Evolutionary conservation across 1,140 invertebrate species (phyloP).

Genomic region (Drosophila obscura): DNA sequence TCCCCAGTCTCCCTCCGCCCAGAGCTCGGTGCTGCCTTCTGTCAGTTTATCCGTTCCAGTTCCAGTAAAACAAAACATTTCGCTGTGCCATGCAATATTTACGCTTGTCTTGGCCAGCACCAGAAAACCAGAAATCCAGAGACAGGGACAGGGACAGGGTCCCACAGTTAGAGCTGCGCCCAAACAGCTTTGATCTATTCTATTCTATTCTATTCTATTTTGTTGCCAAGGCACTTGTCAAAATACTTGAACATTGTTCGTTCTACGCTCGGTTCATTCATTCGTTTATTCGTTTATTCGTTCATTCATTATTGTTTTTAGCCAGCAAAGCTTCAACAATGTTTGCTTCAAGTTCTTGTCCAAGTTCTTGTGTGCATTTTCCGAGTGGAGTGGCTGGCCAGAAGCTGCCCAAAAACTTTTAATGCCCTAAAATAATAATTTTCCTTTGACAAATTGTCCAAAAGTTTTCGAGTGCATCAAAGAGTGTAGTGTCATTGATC

Average conservation of each 20-base stretch:
- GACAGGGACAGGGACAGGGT: no score
- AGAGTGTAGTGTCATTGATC: not conserved
- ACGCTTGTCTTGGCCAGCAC: conserved; percentile 66
- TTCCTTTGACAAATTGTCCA: not conserved
- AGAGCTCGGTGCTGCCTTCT: conserved; percentile 13
- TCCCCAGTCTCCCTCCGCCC: conserved; percentile 5
- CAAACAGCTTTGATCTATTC: conserved; percentile 69
- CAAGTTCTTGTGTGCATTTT: conserved; percentile 18
- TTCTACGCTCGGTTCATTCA: no score
- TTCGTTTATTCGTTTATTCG: conserved; percentile 40
- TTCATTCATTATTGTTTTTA: conserved; percentile 60
- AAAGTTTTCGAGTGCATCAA: not conserved
- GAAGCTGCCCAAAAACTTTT: conserved; percentile 1
- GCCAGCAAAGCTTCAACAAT: conserved; percentile 42
- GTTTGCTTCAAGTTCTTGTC: conserved; percentile 57
- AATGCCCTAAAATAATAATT: conserved; percentile 16
- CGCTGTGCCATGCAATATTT: conserved; percentile 70
- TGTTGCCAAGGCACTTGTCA: conserved; percentile 67
- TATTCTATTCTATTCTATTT: conserved; percentile 68
- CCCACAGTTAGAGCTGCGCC: not conserved
- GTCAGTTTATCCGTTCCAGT: conserved; percentile 55
- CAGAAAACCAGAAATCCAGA: no score
- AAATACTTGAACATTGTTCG: conserved; percentile 64
- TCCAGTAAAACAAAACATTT: conserved; percentile 55
- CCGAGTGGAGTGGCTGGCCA: conserved; percentile 12